Base-by-base conservation (phyloP, 2,113 vertebrate species). In the Coptodon bakossiorum region DNA sequence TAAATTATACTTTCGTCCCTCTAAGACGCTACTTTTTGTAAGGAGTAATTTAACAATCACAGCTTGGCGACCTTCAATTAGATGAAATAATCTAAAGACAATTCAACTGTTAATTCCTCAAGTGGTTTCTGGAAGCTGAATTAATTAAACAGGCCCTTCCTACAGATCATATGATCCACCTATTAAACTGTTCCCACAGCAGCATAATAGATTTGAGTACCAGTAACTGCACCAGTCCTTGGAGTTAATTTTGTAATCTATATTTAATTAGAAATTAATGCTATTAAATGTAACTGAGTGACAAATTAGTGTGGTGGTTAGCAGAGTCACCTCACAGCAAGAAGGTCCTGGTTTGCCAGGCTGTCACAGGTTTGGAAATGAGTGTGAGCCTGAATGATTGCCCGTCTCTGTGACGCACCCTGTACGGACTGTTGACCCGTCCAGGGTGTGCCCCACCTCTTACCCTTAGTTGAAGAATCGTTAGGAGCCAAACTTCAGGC, bases 401-500 rank as follows among this genome's bases (percentile, higher is more conserved):
- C 7, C 36, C 2, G 7, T 71, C n/a, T 43, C n/a, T 43, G 5
- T 71, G 66, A 14, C 5, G 5, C n/a, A 14, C 38, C 66, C 12
- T 9, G 36, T 9, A 43, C 2, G 3, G 36, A 43, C 66, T 71
- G 66, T 8, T 43, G 14, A 76, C 68, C 14, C 9, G 0, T 29
- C 68, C 40, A 76, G 0, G 1, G 9, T 19, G 40, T 76, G 22
- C 14, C 71, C 40, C 40, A 29, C 71, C 24, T 7, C 71, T 17
- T 27, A 29, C 40, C 40, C 14, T 73, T 17, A 73, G 68, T 17
- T 73, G 1, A 48, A 48, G 43, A 4, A 29, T 11, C 6, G 14
- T 73, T 76, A 1, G 38, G 13, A 9, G 22, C 68, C 38, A 73
- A 73, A 45, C 68, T 0, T 16, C 0, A 11, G 43, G 6, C 0